A percentile compares a stretch with the other conserved stretches of the same genome.
Evolutionary conservation across 2,888 invertebrate genomes (phyloP).

Genomic region (Stenchaetothrips biformis): DNA sequence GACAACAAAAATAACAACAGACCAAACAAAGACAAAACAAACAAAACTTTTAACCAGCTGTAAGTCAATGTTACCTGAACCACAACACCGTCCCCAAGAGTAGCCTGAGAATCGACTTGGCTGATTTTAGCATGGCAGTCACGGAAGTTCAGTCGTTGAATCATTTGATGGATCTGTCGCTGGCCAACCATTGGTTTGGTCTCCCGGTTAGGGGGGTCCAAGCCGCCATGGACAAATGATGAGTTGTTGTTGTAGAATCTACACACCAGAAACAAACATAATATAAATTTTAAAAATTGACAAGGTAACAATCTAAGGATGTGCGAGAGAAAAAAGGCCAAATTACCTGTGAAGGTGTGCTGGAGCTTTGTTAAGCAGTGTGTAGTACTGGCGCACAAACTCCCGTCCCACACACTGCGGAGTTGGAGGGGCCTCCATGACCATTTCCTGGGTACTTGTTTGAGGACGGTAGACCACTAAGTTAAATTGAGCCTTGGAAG

Average conservation of each 20-base stretch:
- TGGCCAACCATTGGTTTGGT: constrained; percentile 81
- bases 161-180: constrained; percentile 92
- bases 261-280: constrained; percentile 37
- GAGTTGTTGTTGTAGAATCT: constrained; percentile 96
- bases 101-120: constrained; percentile 93
- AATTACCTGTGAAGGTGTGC: constrained; percentile 83
- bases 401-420: constrained; percentile 96
- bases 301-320: not conserved
- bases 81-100: constrained; percentile 89
- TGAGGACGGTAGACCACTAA: constrained; percentile 18
- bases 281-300: constrained; percentile 25
- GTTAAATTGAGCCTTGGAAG: not conserved
- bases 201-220: constrained; percentile 77
- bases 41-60: not conserved
- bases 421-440: constrained; percentile 93
- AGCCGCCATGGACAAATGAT: constrained; percentile 91
- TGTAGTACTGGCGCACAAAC: constrained; percentile 99
- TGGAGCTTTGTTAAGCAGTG: constrained; percentile 91
- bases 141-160: constrained; percentile 89
- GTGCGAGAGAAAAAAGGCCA: constrained; percentile 25
- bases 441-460: constrained; percentile 64
- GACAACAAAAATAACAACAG: constrained; percentile 32
- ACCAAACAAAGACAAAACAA: not conserved
- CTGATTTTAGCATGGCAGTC: constrained; percentile 98
- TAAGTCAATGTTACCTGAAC: constrained; percentile 61